Percentiles rank a stretch among this genome's conserved stretches.
These are phyloP conservation scores for Diogma glabrata DNA, from an alignment of 2,888 invertebrate species.

Conservation along the genomic window DNA sequence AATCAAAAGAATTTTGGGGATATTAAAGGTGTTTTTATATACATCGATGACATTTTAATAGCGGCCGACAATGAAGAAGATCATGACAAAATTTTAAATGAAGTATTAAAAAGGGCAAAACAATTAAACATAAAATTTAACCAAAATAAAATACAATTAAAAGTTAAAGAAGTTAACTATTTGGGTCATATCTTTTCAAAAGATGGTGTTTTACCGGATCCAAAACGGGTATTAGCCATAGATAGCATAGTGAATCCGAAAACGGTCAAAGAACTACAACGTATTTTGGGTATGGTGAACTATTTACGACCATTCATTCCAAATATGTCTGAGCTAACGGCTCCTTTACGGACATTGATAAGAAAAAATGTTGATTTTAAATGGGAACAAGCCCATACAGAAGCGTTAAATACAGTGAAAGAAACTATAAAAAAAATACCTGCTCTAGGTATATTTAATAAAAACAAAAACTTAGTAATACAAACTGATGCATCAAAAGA, in stretches of 20 bases:
- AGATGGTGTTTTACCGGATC: background rate
- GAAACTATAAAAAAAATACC: background rate
- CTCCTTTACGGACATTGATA: background rate
- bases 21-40: no score
- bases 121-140: conserved; percentile 21
- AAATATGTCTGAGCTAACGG: no score
- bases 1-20: no score
- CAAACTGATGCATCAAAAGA: no score
- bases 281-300: background rate
- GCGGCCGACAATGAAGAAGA: conserved; percentile 13
- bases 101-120: conserved; percentile 21
- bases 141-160: conserved; percentile 8
- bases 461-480: no score
- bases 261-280: background rate
- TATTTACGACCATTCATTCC: background rate
- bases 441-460: no score
- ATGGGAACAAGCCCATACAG: background rate
- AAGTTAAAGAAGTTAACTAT: conserved; percentile 21
- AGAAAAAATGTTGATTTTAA: background rate
- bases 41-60: conserved; percentile 25
- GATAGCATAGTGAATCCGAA: background rate
- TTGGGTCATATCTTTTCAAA: conserved; percentile 18
- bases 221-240: background rate
- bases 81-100: conserved; percentile 21
- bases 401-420: background rate